Conservation (phyloP, 2,888 invertebrate genomes). For the Andrena trimmerana region DNA sequence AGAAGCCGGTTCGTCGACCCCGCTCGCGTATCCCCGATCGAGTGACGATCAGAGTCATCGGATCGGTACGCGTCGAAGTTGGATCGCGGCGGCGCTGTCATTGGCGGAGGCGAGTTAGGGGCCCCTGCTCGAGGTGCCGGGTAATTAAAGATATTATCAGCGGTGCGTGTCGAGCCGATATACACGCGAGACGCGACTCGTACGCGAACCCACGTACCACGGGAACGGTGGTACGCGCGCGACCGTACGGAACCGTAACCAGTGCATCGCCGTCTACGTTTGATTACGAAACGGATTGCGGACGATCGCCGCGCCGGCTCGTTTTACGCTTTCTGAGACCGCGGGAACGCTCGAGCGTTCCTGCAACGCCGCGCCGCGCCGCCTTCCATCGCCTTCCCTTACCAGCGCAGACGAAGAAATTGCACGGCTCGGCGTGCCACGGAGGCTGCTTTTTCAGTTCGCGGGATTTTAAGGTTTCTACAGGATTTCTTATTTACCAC, state of each 20-base stretch:
- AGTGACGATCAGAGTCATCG: constrained; percentile 5
- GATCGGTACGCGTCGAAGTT: constrained; percentile 47
- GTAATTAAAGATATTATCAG: constrained; percentile 84
- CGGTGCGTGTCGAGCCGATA: constrained; percentile 80
- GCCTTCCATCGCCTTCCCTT: constrained; percentile 11
- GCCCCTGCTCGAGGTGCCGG: constrained; percentile 66
- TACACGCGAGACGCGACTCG: constrained; percentile 40
- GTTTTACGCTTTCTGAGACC: constrained; percentile 48
- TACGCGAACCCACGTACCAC: constrained; percentile 50
- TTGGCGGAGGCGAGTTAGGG: constrained; percentile 61
- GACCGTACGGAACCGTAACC: constrained; percentile 65
- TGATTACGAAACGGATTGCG: constrained; percentile 65
- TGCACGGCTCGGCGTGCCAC: not conserved
- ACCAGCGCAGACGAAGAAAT: not conserved
- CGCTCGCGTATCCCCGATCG: not conserved
- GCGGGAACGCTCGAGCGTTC: constrained; percentile 28
- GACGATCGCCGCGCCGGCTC: constrained; percentile 30
- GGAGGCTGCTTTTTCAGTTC: not conserved
- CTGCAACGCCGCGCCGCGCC: not conserved
- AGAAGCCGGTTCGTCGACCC: constrained; percentile 2
- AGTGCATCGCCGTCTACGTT: constrained; percentile 62
- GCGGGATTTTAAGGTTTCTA: not conserved
- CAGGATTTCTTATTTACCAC: no score
- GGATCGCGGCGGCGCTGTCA: constrained; percentile 65
- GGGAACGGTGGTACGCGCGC: constrained; percentile 60